Conservation (phyloP, 2,888 invertebrate genomes). For the Nomada fucata region DNA sequence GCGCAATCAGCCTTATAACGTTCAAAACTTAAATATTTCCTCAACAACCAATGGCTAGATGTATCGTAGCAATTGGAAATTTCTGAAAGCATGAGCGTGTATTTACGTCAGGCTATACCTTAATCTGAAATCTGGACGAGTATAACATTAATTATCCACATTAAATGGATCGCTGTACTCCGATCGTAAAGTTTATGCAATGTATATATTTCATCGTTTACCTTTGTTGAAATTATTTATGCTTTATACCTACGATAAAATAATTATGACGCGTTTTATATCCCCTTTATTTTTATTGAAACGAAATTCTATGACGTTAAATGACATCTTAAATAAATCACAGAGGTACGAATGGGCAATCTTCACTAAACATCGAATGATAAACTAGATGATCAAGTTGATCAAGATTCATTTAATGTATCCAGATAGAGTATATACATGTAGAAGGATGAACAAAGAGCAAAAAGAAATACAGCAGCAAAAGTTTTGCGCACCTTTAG, state of each 20-base stretch:
- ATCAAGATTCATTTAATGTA: background rate
- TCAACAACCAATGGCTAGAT: background rate
- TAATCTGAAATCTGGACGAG: too few species aligned
- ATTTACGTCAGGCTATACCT: too few species aligned
- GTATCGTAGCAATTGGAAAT: background rate
- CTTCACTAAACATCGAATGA: background rate
- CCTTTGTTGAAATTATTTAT: background rate
- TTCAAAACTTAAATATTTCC: background rate
- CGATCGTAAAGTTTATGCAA: background rate
- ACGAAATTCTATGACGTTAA: background rate
- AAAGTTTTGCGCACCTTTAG: constrained; percentile 54
- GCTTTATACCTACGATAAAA: too few species aligned
- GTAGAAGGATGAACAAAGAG: background rate
- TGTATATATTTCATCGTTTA: background rate
- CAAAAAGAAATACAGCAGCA: background rate
- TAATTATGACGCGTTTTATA: background rate
- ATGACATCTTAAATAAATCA: background rate
- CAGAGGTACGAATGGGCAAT: background rate
- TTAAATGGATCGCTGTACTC: too few species aligned
- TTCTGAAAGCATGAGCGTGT: background rate
- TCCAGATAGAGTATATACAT: too few species aligned
- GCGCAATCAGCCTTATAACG: background rate
- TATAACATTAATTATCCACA: too few species aligned
- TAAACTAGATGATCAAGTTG: background rate
- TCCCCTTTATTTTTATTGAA: background rate